Conservation (phyloP, 2,888 invertebrate species). For the Gymnosoma rotundatum region DNA sequence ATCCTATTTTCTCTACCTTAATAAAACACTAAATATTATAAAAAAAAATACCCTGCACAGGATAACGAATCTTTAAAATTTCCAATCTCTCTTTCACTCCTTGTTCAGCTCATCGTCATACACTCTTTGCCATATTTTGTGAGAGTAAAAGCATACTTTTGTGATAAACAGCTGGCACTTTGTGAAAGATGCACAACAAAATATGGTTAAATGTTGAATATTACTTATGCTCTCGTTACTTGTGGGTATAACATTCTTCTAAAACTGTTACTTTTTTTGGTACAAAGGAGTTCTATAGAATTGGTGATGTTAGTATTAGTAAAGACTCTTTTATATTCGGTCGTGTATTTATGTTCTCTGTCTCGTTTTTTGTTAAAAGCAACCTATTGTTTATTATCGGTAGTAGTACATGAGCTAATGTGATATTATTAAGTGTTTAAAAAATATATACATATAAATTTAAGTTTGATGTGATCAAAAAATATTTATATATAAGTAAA, state of each 20-base stretch:
- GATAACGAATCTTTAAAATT: no score
- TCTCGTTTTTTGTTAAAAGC: conserved; percentile 1
- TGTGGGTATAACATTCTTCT: not conserved
- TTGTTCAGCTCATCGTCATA: not conserved
- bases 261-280: conserved; percentile 35
- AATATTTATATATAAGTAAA: no score
- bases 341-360: conserved; percentile 22
- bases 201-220: conserved; percentile 13
- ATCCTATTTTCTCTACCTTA: not conserved
- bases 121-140: not conserved
- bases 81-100: not conserved
- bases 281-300: conserved; percentile 26
- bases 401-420: not conserved
- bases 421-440: no score
- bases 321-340: conserved; percentile 44
- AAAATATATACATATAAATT: no score
- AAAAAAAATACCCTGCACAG: no score
- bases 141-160: not conserved
- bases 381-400: not conserved
- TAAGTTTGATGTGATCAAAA: no score
- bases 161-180: conserved; percentile 40
- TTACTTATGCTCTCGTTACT: conserved; percentile 16
- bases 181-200: not conserved
- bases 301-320: conserved; percentile 31
- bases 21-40: not conserved